These are phyloP conservation scores for Hydrophis major DNA, from an alignment of 2,797 vertebrate species.

Conservation along the genomic window DNA sequence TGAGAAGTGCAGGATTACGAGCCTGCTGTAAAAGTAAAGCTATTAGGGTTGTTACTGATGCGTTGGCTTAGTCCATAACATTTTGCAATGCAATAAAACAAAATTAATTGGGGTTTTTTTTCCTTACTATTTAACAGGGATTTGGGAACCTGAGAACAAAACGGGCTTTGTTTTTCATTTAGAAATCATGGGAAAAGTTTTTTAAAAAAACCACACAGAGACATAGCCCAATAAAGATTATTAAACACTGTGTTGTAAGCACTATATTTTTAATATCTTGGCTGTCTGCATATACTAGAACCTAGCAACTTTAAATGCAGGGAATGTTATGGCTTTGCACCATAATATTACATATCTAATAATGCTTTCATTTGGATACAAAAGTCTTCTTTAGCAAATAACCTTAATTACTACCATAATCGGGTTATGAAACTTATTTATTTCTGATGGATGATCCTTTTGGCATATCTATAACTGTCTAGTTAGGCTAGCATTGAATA, in stretches of 20 bases:
- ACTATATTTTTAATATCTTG: slow-evolving; percentile 41
- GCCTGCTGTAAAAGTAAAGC: too few species aligned
- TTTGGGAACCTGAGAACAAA: slow-evolving; percentile 20
- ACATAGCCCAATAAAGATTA: slow-evolving; percentile 30
- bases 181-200: slow-evolving; percentile 1
- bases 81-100: slow-evolving; percentile 34
- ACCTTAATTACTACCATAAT: neutral
- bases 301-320: neutral
- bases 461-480: neutral
- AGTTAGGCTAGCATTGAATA: neutral
- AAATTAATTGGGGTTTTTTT: neutral
- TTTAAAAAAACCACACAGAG: slow-evolving; percentile 10
- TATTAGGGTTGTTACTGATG: too few species aligned
- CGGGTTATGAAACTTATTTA: neutral
- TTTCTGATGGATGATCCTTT: neutral
- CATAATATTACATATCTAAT: neutral
- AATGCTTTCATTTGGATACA: neutral
- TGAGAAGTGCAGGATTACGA: too few species aligned
- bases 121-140: neutral
- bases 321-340: neutral
- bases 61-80: neutral
- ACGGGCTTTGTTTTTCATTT: neutral
- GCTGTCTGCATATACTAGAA: slow-evolving; percentile 13
- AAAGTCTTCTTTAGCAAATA: neutral
- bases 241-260: slow-evolving; percentile 45